Conservation (phyloP, 92 coral and sea anemone genomes). For the Zoanthus sansibaricus region DNA sequence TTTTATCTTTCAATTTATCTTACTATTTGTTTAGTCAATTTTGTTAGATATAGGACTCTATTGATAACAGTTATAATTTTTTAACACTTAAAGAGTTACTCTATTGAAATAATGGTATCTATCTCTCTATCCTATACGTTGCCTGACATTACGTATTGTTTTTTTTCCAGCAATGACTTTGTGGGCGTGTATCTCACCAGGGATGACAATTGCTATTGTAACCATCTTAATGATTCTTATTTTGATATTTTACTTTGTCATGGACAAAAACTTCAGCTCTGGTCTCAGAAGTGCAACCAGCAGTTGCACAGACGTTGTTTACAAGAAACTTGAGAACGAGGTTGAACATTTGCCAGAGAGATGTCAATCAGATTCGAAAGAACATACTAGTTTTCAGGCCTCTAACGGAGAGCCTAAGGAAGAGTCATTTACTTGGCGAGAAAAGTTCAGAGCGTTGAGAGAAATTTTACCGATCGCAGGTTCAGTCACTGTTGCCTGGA, state of each 20-base stretch:
- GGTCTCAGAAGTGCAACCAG: slow-evolving; percentile 11
- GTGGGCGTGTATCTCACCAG: slow-evolving; percentile 89
- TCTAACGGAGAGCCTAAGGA: slow-evolving; percentile 1
- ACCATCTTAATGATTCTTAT: slow-evolving; percentile 72
- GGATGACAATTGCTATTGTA: slow-evolving; percentile 75
- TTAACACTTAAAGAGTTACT: too few species aligned
- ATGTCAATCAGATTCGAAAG: slow-evolving; percentile 6
- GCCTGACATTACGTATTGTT: not conserved
- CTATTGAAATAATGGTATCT: too few species aligned
- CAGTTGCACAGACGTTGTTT: slow-evolving; percentile 66
- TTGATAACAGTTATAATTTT: too few species aligned
- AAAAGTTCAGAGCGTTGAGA: slow-evolving; percentile 66
- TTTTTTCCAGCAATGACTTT: slow-evolving; percentile 85
- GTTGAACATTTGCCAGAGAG: slow-evolving; percentile 18
- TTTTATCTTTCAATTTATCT: too few species aligned
- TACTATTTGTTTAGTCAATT: too few species aligned
- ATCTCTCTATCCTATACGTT: too few species aligned
- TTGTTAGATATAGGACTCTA: too few species aligned
- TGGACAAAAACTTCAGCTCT: slow-evolving; percentile 79
- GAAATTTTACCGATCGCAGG: slow-evolving; percentile 67
- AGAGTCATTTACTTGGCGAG: slow-evolving; percentile 71
- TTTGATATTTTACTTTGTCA: slow-evolving; percentile 76
- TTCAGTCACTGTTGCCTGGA: slow-evolving; percentile 85
- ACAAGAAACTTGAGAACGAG: slow-evolving; percentile 72
- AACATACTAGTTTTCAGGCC: not conserved